These are phyloP conservation scores for Platypus cylindrus DNA, from an alignment of 2,888 invertebrate species.

Conservation along the genomic window DNA sequence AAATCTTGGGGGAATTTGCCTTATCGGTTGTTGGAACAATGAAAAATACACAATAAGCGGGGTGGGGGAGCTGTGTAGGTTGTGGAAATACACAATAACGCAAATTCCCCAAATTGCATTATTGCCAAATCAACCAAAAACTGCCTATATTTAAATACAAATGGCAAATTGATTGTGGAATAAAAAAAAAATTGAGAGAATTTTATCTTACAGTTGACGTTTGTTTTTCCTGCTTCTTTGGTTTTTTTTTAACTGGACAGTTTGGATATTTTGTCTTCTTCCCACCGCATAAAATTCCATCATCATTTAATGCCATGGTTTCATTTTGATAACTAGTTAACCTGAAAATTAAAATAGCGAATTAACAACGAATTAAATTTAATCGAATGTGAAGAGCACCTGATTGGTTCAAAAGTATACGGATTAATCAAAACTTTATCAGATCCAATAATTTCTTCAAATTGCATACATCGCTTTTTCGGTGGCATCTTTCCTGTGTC, in stretches of 20 bases:
- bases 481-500: too few relatives aligned
- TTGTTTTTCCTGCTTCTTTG: constrained; percentile 6
- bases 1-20: constrained; percentile 16
- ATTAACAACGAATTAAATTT: too few relatives aligned
- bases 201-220: constrained; percentile 6
- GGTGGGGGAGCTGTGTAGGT: constrained; percentile 4
- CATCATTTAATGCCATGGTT: too few relatives aligned
- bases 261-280: constrained; percentile 7
- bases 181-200: too few relatives aligned
- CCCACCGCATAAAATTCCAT: too few relatives aligned
- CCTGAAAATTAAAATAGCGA: too few relatives aligned
- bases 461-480: too few relatives aligned
- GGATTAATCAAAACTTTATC: constrained; percentile 2
- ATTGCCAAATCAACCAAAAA: constrained; percentile 2
- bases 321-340: too few relatives aligned
- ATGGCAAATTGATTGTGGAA: too few relatives aligned
- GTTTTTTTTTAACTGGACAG: constrained; percentile 5
- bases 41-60: neutral
- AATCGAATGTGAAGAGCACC: too few relatives aligned
- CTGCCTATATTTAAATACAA: neutral
- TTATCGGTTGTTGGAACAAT: constrained; percentile 4
- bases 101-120: constrained; percentile 16
- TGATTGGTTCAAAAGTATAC: constrained; percentile 1
- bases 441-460: neutral
- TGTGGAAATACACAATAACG: constrained; percentile 10